A percentile compares a stretch with the other conserved stretches of the same genome.
These are phyloP conservation scores for Ectemnius lituratus DNA, from an alignment of 2,888 invertebrate species.

Conservation along the genomic window DNA sequence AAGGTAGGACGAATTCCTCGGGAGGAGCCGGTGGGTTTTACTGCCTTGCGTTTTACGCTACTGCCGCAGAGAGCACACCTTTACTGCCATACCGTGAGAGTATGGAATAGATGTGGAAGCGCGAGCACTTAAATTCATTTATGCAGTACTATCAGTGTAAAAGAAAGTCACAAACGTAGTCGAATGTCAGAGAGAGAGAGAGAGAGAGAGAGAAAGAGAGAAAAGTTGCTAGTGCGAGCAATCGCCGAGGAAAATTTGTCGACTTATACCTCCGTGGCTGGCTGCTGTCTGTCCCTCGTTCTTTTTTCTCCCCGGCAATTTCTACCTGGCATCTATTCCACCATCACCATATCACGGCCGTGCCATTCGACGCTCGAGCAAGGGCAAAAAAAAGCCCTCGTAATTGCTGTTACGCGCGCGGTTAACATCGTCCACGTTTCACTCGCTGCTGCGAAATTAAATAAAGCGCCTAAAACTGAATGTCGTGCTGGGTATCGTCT, in stretches of 20 bases:
- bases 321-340: too few relatives aligned
- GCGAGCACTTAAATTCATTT: conserved; percentile 4
- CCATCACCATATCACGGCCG: too few relatives aligned
- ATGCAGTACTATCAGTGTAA: conserved; percentile 4
- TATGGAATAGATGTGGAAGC: not conserved
- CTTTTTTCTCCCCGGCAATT: too few relatives aligned
- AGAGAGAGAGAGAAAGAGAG: too few relatives aligned
- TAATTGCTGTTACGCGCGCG: not conserved
- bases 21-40: not conserved
- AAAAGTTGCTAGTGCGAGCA: not conserved
- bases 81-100: not conserved
- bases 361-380: too few relatives aligned
- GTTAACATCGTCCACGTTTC: not conserved
- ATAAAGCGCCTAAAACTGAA: not conserved
- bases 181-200: not conserved
- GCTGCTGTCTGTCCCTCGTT: not conserved
- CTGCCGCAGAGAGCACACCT: not conserved
- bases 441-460: not conserved
- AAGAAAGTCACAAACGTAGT: not conserved
- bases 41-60: conserved; percentile 3
- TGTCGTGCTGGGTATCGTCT: not conserved
- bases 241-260: not conserved
- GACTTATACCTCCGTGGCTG: not conserved
- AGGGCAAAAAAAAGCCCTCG: not conserved
- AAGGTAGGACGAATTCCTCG: not conserved